Percentiles rank a stretch among this genome's conserved stretches.
phyloP scores from a whole-genome alignment of 2,113 vertebrate species.

The Xenus cinereus region DNA sequence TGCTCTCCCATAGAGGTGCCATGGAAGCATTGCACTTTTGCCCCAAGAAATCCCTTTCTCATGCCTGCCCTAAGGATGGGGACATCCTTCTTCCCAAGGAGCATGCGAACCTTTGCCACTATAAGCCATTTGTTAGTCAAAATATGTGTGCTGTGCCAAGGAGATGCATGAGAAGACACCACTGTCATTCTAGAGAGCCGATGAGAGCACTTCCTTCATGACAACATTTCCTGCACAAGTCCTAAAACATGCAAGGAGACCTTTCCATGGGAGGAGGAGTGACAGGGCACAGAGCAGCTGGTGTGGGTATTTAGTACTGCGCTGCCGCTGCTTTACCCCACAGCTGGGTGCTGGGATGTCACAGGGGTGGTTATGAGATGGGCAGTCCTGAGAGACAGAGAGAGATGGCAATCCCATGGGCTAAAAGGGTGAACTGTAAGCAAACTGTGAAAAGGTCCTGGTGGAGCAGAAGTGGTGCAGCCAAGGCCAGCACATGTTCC shows the following conservation, averaged over 20 bases:
- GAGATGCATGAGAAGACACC: not conserved
- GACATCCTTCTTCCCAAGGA: not conserved
- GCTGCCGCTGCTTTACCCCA: not conserved
- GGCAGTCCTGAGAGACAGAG: not conserved
- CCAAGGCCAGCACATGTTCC: not conserved
- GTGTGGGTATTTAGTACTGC: not conserved
- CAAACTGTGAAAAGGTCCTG: not conserved
- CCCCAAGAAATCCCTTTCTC: not conserved
- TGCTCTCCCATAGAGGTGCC: not conserved
- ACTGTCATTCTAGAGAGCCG: not conserved
- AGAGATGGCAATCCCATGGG: not conserved
- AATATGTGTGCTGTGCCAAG: not conserved
- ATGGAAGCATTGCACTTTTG: not conserved
- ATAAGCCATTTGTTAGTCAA: accelerated
- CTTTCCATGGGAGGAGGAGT: not conserved
- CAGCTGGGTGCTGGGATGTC: not conserved
- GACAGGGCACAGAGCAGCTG: not conserved
- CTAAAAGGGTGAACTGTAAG: not conserved
- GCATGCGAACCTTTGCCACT: not conserved
- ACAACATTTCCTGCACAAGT: not conserved
- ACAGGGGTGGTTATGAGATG: not conserved
- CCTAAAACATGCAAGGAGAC: not conserved
- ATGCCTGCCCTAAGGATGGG: not conserved
- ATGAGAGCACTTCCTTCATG: not conserved
- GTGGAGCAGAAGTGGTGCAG: not conserved